Conservation (phyloP, 2,888 invertebrate species). For the Orthosia cruda region DNA sequence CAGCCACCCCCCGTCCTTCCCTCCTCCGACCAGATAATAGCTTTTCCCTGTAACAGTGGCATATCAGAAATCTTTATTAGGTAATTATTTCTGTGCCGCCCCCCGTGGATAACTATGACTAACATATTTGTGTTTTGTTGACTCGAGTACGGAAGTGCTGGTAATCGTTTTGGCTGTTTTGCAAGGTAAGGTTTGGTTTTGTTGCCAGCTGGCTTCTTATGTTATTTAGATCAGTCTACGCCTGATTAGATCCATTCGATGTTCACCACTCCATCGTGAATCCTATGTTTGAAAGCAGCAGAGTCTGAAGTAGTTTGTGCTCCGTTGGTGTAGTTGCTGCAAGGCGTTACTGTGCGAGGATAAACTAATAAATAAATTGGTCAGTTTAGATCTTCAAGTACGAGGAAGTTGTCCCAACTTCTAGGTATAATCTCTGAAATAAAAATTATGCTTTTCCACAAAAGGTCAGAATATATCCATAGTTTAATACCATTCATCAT, state of each 20-base stretch:
- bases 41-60: constrained; percentile 74
- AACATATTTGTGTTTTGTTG: constrained; percentile 75
- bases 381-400: background rate
- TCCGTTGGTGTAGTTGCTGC: too few species aligned
- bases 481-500: too few species aligned
- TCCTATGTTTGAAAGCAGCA: too few species aligned
- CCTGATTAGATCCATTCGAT: background rate
- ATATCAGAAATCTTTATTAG: constrained; percentile 79
- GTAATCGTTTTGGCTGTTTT: constrained; percentile 44
- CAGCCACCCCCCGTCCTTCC: constrained; percentile 48
- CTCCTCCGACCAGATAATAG: constrained; percentile 71
- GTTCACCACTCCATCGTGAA: too few species aligned
- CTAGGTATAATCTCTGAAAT: too few species aligned
- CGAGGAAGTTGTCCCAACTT: background rate
- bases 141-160: constrained; percentile 53
- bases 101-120: constrained; percentile 72
- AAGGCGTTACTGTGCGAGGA: too few species aligned
- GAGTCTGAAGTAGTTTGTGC: too few species aligned
- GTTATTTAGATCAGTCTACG: background rate
- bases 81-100: constrained; percentile 77
- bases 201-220: background rate
- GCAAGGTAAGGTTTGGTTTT: constrained; percentile 19
- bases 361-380: too few species aligned
- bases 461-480: too few species aligned
- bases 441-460: too few species aligned